Base-by-base conservation (phyloP, 1,140 invertebrate genomes). In the Drosophila malerkotliana region DNA sequence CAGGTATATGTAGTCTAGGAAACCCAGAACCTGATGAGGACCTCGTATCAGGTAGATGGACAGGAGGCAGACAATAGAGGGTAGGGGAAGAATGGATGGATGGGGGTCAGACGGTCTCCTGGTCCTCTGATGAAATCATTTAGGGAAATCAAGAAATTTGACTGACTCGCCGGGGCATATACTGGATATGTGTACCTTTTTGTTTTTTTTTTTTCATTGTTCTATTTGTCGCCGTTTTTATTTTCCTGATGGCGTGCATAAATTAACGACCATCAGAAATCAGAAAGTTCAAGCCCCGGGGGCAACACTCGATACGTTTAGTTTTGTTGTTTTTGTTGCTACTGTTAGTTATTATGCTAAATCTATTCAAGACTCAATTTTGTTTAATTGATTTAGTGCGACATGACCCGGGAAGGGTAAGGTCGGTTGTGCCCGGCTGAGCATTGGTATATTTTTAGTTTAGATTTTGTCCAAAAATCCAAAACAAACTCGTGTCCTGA, bases 371-470 rank as follows among this genome's bases (percentile, higher is more conserved):
- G 55, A 26, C 62, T 60, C 56, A 76, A 77, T 69, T 76, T 55
- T 72, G 57, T 74, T 84, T 74, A 84, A 84, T 85, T 87, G 82
- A 81, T 87, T 85, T 72, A 81, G 74, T 82, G 66, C 48, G 59
- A 81, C 62, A 51, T 64, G 79, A 81, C 47, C 67, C 68, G 62
- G 62, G 53, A 76, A 76, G 52, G 44, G 44, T 26, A 54, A 2
- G 2, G 21, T 1, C 18, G 18, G 18, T 18, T 18, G 18, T 18
- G 18, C 18, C 18, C 18, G 18, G 18, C 18, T 18, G 18, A 18
- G 1, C 18, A 26, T 6, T 14, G 52, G 30, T 26, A 51, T 77
- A 74, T 62, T 66, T 82, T 66, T 53, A 72, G 66, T 55, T 39
- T 41, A 15, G 9, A 2, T 34, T 47, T n/a, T 28, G 18, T 4